Percentiles rank a stretch among this genome's conserved stretches.
These are phyloP conservation scores for Stenoptilia bipunctidactyla DNA, from an alignment of 2,888 invertebrate species.

Conservation along the genomic window DNA sequence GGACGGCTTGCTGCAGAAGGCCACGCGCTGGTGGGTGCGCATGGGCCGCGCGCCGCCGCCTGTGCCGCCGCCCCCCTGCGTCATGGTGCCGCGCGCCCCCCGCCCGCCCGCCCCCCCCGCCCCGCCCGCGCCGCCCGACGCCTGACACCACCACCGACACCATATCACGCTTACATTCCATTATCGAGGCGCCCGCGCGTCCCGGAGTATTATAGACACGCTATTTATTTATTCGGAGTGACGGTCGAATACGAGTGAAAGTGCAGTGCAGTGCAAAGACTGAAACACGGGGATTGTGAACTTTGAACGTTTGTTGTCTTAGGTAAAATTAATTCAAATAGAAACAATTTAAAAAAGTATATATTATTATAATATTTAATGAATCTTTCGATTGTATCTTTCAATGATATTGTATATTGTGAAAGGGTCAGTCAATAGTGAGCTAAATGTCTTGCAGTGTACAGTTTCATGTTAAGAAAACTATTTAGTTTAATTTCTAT, in stretches of 20 bases:
- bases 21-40: conserved; percentile 65
- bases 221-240: conserved; percentile 63
- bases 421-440: conserved; percentile 44
- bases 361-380: conserved; percentile 48
- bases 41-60: conserved; percentile 54
- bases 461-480: conserved; percentile 58
- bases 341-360: conserved; percentile 55
- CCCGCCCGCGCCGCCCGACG: conserved; percentile 25
- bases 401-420: conserved; percentile 50
- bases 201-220: conserved; percentile 63
- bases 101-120: conserved; percentile 19
- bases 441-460: conserved; percentile 56
- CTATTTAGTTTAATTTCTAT: conserved; percentile 55
- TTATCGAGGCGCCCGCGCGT: conserved; percentile 52
- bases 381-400: conserved; percentile 56
- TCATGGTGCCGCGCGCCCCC: conserved; percentile 38
- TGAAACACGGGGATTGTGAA: conserved; percentile 34
- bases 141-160: conserved; percentile 30
- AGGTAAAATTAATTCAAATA: conserved; percentile 68
- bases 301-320: conserved; percentile 58
- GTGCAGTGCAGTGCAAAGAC: conserved; percentile 11
- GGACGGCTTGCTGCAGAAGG: conserved; percentile 66
- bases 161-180: conserved; percentile 69
- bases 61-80: conserved; percentile 37
- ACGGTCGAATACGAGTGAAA: conserved; percentile 17